Percentiles rank a stretch among this genome's conserved stretches.
Evolutionary conservation across 1,140 invertebrate species (phyloP).

Genomic region (Rhagoletis pomonella): DNA sequence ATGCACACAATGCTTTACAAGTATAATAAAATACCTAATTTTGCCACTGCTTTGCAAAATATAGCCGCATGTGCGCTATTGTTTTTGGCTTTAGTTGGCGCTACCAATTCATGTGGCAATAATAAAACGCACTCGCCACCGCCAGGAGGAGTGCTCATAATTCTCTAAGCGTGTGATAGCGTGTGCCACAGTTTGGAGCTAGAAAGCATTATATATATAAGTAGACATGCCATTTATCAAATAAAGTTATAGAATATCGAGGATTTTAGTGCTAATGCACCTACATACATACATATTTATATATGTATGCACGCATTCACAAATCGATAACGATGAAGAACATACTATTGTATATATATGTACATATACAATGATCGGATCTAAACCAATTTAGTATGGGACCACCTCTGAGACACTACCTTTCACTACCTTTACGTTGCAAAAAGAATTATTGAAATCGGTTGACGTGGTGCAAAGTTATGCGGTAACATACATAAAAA

Average conservation of each 20-base stretch:
- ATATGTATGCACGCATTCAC: too few species aligned
- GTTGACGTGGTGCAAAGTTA: too few species aligned
- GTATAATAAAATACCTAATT: not conserved
- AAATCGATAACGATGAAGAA: too few species aligned
- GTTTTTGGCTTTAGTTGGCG: not conserved
- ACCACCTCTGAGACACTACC: too few species aligned
- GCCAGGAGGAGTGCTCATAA: not conserved
- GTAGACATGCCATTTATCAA: slow-evolving; percentile 1
- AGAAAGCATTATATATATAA: not conserved
- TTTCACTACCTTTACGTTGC: too few species aligned
- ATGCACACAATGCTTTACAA: not conserved
- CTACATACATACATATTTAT: not conserved
- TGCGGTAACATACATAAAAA: too few species aligned
- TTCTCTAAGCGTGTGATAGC: not conserved
- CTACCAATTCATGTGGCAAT: not conserved
- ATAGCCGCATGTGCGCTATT: not conserved
- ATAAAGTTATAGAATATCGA: slow-evolving; percentile 4
- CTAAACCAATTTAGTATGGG: too few species aligned
- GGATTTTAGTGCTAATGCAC: not conserved
- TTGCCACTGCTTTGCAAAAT: not conserved
- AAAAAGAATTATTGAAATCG: too few species aligned
- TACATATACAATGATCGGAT: too few species aligned
- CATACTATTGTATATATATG: too few species aligned
- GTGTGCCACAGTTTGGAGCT: not conserved
- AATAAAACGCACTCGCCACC: not conserved